Evolutionary conservation across 2,113 vertebrate genomes (phyloP), one percentile per base, ranked within the genome.

Genomic region (Tupaia chinensis): DNA sequence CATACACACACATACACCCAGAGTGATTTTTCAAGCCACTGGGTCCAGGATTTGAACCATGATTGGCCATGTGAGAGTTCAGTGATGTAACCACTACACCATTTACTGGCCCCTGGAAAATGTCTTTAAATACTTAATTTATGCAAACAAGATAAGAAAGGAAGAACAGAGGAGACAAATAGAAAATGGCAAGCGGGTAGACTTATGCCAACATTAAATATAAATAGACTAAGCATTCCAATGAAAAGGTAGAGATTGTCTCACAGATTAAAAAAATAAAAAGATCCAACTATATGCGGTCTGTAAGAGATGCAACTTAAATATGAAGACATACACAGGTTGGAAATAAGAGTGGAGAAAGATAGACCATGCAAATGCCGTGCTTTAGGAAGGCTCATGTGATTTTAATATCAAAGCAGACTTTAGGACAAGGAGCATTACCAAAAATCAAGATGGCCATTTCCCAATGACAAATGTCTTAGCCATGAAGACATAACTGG

Each of bases 121-220:
- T 70, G 54, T 72, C 84, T 81, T 56, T 1, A 82, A 72, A 81
- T 34, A 61, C 6, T 91, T 60, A 22, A 27, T 74, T 68, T 82
- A 53, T 87, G 3, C 44, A 88, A 81, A 91, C 29, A 87, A 84
- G 77, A 70, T 54, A 87, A 81, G 80, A 69, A 90, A 88, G 61
- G 7, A 69, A 69, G 22, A 83, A 19, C 32, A 73, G 9, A 87
- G 70, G 44, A 77, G 44, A 58, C 22, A 82, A 82, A 61, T n/a
- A 70, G 74, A 80, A 79, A 80, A 58, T 17, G 58, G 54, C 16
- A 10, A 32, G 32, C 34, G 32, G n/a, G 29, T 72, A 86, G 53
- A 74, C 19, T 29, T 76, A 14, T 3, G 3, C 14, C 14, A 87
- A 61, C 66, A 94, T 76, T 93, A 85, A 92, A 66, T 61, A 9